Conservation (phyloP, 2,888 invertebrate species). For the Sesamia inferens region DNA sequence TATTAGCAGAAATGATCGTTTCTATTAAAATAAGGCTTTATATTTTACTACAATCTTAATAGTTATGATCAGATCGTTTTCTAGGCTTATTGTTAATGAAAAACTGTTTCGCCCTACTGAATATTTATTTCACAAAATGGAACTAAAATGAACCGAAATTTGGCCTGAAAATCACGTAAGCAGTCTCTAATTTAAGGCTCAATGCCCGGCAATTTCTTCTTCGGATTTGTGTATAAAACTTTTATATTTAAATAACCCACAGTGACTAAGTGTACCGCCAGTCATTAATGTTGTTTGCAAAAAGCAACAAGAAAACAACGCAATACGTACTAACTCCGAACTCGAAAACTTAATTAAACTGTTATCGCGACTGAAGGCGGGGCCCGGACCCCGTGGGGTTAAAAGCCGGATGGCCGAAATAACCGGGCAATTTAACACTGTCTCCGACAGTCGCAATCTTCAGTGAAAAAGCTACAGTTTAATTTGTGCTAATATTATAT, state of each 20-base stretch:
- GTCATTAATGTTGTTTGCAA: conserved; percentile 49
- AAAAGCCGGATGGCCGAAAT: conserved; percentile 68
- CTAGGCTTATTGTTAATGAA: not conserved
- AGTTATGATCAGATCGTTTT: not conserved
- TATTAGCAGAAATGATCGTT: not conserved
- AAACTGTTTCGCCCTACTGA: conserved; percentile 3
- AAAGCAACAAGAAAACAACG: conserved; percentile 58
- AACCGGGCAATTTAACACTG: conserved; percentile 76
- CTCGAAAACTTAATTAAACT: conserved; percentile 74
- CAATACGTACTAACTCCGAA: conserved; percentile 53
- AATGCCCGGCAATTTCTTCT: conserved; percentile 12
- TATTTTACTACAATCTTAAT: not conserved
- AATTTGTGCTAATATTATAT: conserved; percentile 62
- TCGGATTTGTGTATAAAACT: conserved; percentile 36
- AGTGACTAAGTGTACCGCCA: conserved; percentile 27
- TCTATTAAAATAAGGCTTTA: not conserved
- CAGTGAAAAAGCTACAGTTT: conserved; percentile 63
- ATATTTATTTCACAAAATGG: not conserved
- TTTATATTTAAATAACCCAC: conserved; percentile 43
- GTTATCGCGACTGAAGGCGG: conserved; percentile 69
- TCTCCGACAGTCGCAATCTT: conserved; percentile 70
- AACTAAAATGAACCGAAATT: conserved; percentile 9
- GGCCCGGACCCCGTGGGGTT: conserved; percentile 61
- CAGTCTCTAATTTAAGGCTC: conserved; percentile 18
- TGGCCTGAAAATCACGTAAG: conserved; percentile 20